Evolutionary conservation across 2,888 invertebrate species (phyloP), one percentile per base, ranked within the genome.

Genomic region (Acheta domesticus): DNA sequence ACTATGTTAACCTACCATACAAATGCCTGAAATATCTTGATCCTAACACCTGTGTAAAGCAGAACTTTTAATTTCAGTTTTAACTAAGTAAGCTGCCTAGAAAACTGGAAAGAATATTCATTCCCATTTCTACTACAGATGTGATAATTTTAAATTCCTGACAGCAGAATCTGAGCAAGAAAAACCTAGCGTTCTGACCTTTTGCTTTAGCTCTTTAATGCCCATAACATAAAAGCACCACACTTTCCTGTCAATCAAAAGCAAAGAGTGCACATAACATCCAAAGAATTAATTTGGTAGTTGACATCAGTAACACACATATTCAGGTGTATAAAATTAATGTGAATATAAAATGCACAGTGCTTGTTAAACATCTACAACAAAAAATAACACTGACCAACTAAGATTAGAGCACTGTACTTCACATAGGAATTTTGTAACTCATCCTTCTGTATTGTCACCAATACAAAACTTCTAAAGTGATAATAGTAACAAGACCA

Each of bases 91-190:
- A 62, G n/a, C 62, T 62, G n/a, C n/a, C n/a, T 62, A n/a, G 14
- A 62, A 36, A 36, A 36, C 36, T 36, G 62, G 62, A 62, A 62
- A 62, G n/a, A n/a, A 62, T 62, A 19, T 62, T 19, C 16, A 62
- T 62, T 62, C 16, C 14, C n/a, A 5, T 62, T 62, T 62, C 62
- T n/a, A 36, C 62, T 62, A 62, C 62, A n/a, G 62, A 62, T 62
- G 62, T 62, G 62, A 62, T 62, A 62, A 62, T 62, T 62, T 62
- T 62, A 62, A 62, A 62, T 62, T 62, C 62, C 62, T 62, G 62
- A 19, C 14, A 62, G 62, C 62, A 62, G 16, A 62, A 62, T 62
- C 14, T 19, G 62, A 62, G 62, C 62, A 62, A 14, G n/a, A 19
- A 19, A 62, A 14, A 14, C n/a, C 62, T 62, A 19, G 62, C 14